Percentiles rank a stretch among this genome's conserved stretches.
Conservation (phyloP, 2,797 vertebrate species). For the Sarcoramphus papa region DNA sequence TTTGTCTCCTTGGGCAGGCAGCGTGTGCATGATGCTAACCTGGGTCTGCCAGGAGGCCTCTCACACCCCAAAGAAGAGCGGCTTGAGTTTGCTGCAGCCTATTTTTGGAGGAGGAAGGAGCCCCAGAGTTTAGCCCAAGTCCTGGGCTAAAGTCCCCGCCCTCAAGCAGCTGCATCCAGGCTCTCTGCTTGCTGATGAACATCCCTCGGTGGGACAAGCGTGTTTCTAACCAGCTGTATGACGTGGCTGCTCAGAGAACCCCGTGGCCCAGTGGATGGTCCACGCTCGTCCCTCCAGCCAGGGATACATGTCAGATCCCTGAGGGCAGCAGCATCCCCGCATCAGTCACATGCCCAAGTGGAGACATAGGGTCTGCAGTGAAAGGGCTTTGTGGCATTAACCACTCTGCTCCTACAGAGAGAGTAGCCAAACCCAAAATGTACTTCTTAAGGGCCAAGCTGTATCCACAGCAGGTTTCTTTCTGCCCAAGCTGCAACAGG, state of each 20-base stretch:
- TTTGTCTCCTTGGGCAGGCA: neutral
- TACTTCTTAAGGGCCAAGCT: neutral
- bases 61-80: neutral
- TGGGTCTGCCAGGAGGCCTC: neutral
- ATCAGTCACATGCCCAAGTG: neutral
- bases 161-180: neutral
- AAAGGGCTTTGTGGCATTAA: neutral
- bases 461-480: neutral
- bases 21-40: neutral
- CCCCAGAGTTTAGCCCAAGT: neutral
- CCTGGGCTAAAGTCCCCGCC: neutral
- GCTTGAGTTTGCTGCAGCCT: neutral
- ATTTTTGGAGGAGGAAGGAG: neutral
- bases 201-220: accelerated
- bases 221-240: neutral
- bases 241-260: accelerated
- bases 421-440: neutral
- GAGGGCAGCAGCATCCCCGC: neutral
- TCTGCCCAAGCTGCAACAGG: neutral
- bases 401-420: neutral
- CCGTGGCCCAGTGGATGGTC: neutral
- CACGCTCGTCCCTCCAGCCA: neutral
- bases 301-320: accelerated
- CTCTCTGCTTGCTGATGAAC: neutral
- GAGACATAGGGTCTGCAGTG: neutral